Base-by-base conservation (phyloP, 2,888 invertebrate species). In the Pogonocherus hispidulus region DNA sequence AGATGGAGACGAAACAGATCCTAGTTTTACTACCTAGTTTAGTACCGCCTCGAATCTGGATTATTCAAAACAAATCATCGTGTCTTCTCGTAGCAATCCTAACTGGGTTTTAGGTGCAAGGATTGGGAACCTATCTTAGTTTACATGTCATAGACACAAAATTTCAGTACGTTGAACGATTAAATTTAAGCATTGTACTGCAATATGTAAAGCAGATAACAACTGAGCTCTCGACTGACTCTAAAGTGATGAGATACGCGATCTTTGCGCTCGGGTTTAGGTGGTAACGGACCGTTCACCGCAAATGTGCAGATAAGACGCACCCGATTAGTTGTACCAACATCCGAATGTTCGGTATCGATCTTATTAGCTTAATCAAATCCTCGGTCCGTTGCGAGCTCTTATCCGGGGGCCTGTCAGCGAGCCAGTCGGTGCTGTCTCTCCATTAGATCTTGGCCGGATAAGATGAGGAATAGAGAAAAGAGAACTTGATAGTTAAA, bases 301-400 rank as follows among this genome's bases (percentile, higher is more conserved):
- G 75, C 73, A 72, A 74, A 71, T 74, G 73, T 75, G 69, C 72
- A 76, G 75, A 76, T 77, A 72, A 74, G 74, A 69, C 74, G 68
- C 75, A 76, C 69, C 66, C 73, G 78, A 76, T 76, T 78, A 78
- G 72, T 72, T 75, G 71, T 68, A 69, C 74, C 72, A 75, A 75
- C 76, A 75, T 74, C 75, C 76, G 74, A 73, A 72, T 73, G 73
- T 72, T 71, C 70, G 71, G 73, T 78, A 79, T 79, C 75, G 79
- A 79, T 79, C 78, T 77, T 79, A 79, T 78, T 79, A 79, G 75
- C 75, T 79, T 79, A 78, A 79, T 78, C 78, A 77, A 77, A 79
- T 79, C 75, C 76, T 74, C 71, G 72, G 70, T 69, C 65, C 67
- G 70, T 70, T 67, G 68, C 71, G 71, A 69, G 57, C 67, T 63